Conservation (phyloP, 53 echinoderm and acorn worm genomes). For the Crossaster papposus region DNA sequence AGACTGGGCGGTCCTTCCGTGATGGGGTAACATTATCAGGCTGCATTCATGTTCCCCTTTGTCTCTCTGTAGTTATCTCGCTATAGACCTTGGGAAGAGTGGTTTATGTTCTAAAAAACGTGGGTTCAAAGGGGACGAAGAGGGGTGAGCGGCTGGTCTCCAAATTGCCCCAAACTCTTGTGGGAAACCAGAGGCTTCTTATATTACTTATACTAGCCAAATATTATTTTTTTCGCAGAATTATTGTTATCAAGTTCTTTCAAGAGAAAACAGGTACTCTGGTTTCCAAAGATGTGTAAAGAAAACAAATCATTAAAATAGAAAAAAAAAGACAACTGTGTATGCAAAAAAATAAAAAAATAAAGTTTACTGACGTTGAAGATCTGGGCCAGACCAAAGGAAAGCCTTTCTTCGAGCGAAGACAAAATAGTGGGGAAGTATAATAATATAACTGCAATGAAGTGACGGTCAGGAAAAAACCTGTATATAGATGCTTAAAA, state of each 20-base stretch:
- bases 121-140: not conserved
- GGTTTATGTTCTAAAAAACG: not conserved
- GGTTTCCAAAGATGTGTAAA: not conserved
- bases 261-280: not conserved
- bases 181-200: not conserved
- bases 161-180: not conserved
- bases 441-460: too few relatives aligned
- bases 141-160: not conserved
- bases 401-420: too few relatives aligned
- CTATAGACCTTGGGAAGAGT: not conserved
- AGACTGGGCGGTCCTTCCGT: constrained; percentile 50
- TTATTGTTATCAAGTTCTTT: not conserved
- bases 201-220: not conserved
- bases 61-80: not conserved
- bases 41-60: constrained; percentile 19
- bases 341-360: not conserved
- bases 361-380: not conserved
- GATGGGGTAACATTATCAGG: constrained; percentile 44
- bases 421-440: not conserved
- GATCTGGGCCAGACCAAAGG: not conserved
- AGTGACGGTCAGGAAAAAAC: too few relatives aligned
- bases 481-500: too few relatives aligned
- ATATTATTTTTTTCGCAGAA: not conserved
- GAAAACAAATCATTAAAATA: not conserved
- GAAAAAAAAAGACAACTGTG: not conserved